A percentile compares a stretch with the other conserved stretches of the same genome.
Conservation (phyloP, 2,888 invertebrate genomes). For the Ischnura elegans region DNA sequence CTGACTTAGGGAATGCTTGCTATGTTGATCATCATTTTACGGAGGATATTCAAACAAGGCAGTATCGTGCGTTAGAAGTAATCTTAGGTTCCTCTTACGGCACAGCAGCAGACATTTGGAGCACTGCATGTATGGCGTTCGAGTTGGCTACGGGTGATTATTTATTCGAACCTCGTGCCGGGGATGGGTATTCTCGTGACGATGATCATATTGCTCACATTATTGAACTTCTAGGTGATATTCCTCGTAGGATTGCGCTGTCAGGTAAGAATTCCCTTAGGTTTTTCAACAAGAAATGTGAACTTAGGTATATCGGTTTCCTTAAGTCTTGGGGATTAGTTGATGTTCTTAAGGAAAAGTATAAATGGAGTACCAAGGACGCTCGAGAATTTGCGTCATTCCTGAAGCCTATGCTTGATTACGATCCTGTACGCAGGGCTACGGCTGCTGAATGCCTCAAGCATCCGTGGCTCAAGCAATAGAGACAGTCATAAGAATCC, state of each 20-base stretch:
- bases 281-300: slow-evolving; percentile 51
- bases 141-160: slow-evolving; percentile 67
- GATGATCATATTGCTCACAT: slow-evolving; percentile 68
- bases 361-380: slow-evolving; percentile 59
- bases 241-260: slow-evolving; percentile 59
- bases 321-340: slow-evolving; percentile 39
- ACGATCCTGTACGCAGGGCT: slow-evolving; percentile 54
- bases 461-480: slow-evolving; percentile 64
- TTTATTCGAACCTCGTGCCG: slow-evolving; percentile 60
- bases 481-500: not conserved
- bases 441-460: slow-evolving; percentile 60
- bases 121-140: slow-evolving; percentile 66
- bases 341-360: slow-evolving; percentile 61
- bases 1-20: slow-evolving; percentile 68
- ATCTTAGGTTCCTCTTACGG: slow-evolving; percentile 53
- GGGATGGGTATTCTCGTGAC: slow-evolving; percentile 2
- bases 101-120: slow-evolving; percentile 67
- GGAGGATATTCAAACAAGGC: slow-evolving; percentile 67
- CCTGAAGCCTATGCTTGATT: slow-evolving; percentile 61
- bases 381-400: slow-evolving; percentile 65
- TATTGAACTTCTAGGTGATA: slow-evolving; percentile 62
- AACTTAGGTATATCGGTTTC: slow-evolving; percentile 19
- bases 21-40: slow-evolving; percentile 68
- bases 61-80: slow-evolving; percentile 67
- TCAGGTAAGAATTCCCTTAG: slow-evolving; percentile 60